Conservation (phyloP, 2,113 vertebrate species). For the Austrofundulus limnaeus region DNA sequence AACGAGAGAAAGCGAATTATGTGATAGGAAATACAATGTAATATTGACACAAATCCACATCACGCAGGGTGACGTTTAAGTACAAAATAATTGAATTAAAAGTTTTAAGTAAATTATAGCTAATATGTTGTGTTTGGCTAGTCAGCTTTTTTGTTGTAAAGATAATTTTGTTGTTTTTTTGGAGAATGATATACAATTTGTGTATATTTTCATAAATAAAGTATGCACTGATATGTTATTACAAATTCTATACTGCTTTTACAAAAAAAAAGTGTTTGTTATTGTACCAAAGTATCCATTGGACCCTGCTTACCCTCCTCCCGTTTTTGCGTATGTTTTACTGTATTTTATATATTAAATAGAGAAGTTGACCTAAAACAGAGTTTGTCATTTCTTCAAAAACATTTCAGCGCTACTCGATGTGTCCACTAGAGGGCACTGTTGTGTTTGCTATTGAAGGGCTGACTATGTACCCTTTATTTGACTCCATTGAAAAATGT, state of each 20-base stretch:
- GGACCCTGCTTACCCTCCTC: conserved; percentile 80
- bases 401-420: background rate
- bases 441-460: background rate
- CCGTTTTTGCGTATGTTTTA: conserved; percentile 84
- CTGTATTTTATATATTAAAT: conserved; percentile 89
- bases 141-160: conserved; percentile 87
- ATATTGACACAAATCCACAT: conserved; percentile 84
- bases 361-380: conserved; percentile 83
- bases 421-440: conserved; percentile 42
- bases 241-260: conserved; percentile 92
- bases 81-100: conserved; percentile 71
- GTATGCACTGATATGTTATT: conserved; percentile 96
- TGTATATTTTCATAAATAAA: conserved; percentile 98
- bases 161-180: conserved; percentile 80
- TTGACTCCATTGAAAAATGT: no score
- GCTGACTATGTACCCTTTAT: no score
- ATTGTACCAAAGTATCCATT: conserved; percentile 92
- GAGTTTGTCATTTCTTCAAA: conserved; percentile 34
- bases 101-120: conserved; percentile 82
- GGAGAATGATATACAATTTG: conserved; percentile 93
- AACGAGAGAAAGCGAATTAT: conserved; percentile 78
- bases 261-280: conserved; percentile 91
- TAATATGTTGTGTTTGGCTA: conserved; percentile 96
- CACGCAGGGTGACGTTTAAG: conserved; percentile 75
- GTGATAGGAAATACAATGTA: conserved; percentile 80